A percentile compares a stretch with the other conserved stretches of the same genome.
These are phyloP conservation scores for Myotis davidii DNA, from an alignment of 2,113 vertebrate genomes.

Conservation along the genomic window DNA sequence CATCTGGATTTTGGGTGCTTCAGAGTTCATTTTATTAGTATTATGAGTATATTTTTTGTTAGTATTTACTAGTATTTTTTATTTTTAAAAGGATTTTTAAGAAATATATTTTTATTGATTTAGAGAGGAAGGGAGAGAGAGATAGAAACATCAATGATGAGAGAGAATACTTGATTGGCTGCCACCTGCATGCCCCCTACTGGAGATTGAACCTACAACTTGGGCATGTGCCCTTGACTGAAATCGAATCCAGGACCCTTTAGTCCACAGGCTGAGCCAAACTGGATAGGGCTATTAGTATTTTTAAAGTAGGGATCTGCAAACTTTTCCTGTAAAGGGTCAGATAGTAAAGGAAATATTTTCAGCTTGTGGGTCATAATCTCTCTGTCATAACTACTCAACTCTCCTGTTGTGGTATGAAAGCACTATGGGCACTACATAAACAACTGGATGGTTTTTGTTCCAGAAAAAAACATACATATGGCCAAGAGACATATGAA, in stretches of 20 bases:
- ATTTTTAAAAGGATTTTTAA: too few relatives aligned
- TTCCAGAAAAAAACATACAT: neutral
- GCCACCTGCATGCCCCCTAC: too few relatives aligned
- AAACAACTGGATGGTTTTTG: neutral
- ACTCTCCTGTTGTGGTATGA: neutral
- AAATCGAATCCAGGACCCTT: too few relatives aligned
- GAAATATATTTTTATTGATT: too few relatives aligned
- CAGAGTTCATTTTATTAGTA: neutral
- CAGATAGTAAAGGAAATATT: conserved; percentile 20
- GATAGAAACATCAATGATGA: too few relatives aligned
- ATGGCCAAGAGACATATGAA: neutral
- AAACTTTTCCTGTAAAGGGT: neutral
- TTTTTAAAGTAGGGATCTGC: neutral
- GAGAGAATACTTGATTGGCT: too few relatives aligned
- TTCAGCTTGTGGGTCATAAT: neutral
- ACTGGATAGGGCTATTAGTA: neutral
- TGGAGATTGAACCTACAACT: too few relatives aligned
- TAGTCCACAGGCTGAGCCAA: too few relatives aligned
- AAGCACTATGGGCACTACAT: neutral
- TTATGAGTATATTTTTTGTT: neutral
- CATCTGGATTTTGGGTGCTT: neutral
- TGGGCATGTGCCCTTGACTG: too few relatives aligned
- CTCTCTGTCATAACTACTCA: neutral
- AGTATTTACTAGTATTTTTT: neutral
- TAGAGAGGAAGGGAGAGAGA: too few relatives aligned